A percentile compares a stretch with the other conserved stretches of the same genome.
Conservation (phyloP, 2,113 vertebrate species). For the Dunckerocampus dactyliophorus region DNA sequence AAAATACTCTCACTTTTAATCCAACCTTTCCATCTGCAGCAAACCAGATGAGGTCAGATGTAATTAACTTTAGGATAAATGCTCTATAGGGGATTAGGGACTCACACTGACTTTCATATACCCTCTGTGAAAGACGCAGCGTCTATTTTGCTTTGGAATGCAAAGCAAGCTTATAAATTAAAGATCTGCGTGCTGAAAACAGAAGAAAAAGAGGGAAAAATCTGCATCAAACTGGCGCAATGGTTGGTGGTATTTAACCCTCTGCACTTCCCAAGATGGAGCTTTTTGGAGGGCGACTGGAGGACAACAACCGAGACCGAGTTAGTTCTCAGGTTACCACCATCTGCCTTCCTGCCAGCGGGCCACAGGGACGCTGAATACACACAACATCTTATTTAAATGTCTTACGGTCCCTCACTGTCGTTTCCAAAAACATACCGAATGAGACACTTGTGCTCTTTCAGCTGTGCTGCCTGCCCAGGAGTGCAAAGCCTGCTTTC, state of each 20-base stretch:
- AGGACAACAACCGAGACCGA: conserved; percentile 6
- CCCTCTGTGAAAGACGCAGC: conserved; percentile 16
- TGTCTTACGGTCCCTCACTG: conserved; percentile 4
- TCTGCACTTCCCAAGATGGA: conserved; percentile 16
- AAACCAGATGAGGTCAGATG: conserved; percentile 45
- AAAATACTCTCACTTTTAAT: conserved; percentile 53
- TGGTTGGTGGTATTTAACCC: conserved; percentile 26
- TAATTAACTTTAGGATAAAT: conserved; percentile 57
- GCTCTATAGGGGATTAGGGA: conserved; percentile 48
- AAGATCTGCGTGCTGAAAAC: conserved; percentile 28
- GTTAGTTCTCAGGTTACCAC: conserved; percentile 47
- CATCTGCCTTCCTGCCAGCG: conserved; percentile 49
- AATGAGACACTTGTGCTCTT: conserved; percentile 41
- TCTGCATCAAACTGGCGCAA: conserved; percentile 12
- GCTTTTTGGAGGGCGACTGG: conserved; percentile 37
- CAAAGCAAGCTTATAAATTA: conserved; percentile 55
- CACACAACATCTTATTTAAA: conserved; percentile 1
- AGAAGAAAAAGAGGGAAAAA: conserved; percentile 16
- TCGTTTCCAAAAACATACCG: conserved; percentile 38
- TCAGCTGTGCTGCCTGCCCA: background rate
- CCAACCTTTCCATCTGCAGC: conserved; percentile 54
- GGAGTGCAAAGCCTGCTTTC: background rate
- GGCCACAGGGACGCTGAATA: conserved; percentile 22
- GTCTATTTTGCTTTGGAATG: conserved; percentile 27
- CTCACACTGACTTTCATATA: conserved; percentile 40